Evolutionary conservation across 2,888 invertebrate species (phyloP).

Genomic region (Oscheius sp.): DNA sequence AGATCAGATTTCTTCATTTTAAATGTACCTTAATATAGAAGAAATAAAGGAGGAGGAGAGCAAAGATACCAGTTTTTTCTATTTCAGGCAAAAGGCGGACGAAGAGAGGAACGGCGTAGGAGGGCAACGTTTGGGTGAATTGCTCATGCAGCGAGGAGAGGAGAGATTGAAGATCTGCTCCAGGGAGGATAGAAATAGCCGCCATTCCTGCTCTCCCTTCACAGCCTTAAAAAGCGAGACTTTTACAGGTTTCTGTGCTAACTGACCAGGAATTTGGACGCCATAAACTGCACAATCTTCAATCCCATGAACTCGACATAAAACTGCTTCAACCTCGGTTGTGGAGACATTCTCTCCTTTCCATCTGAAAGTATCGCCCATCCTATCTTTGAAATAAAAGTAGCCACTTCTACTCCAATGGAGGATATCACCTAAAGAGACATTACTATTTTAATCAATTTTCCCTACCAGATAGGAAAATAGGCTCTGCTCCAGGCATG

Average conservation of each 20-base stretch:
- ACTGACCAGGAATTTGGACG: slow-evolving; percentile 79
- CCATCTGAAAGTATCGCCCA: slow-evolving; percentile 70
- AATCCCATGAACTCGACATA: slow-evolving; percentile 83
- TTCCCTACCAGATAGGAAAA: neutral
- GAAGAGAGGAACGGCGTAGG: slow-evolving; percentile 32
- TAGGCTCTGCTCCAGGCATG: slow-evolving; percentile 74
- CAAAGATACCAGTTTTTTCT: slow-evolving; percentile 31
- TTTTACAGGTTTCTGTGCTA: neutral
- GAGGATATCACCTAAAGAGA: slow-evolving; percentile 15
- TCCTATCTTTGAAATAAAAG: slow-evolving; percentile 26
- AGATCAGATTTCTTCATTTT: slow-evolving; percentile 33
- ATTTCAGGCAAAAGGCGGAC: slow-evolving; percentile 13
- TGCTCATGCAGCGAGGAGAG: neutral
- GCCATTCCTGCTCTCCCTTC: slow-evolving; percentile 91
- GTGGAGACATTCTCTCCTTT: slow-evolving; percentile 98
- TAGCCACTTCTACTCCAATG: slow-evolving; percentile 21
- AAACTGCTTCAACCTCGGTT: slow-evolving; percentile 86
- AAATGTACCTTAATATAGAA: slow-evolving; percentile 27
- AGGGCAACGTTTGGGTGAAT: slow-evolving; percentile 11
- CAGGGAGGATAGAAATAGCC: slow-evolving; percentile 77
- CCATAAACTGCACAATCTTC: slow-evolving; percentile 92
- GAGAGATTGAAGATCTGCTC: neutral
- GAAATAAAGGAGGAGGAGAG: neutral
- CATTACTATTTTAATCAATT: neutral
- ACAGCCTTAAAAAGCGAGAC: slow-evolving; percentile 65